phyloP scores from a whole-genome alignment of 2,797 vertebrate species.

The Rhinella marina region DNA sequence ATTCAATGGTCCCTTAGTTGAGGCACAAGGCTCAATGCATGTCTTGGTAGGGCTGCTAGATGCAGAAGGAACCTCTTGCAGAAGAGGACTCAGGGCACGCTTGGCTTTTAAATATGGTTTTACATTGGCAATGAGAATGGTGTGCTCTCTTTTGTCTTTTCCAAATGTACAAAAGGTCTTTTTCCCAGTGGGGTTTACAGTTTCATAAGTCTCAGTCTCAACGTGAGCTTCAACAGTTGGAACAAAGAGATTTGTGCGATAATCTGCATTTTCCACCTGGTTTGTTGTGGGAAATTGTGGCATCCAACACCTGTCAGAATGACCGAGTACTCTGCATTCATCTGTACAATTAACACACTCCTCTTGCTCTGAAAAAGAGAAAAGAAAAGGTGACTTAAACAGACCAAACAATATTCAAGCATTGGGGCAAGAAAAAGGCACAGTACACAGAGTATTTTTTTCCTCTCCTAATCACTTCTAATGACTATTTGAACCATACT shows the following conservation, averaged over 20 bases:
- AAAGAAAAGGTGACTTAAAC: conserved; percentile 38
- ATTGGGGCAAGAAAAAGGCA: too few species aligned
- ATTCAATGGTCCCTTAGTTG: conserved; percentile 90
- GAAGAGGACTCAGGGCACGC: conserved; percentile 96
- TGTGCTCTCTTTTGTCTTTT: conserved; percentile 98
- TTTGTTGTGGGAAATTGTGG: conserved; percentile 94
- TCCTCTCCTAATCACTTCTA: not conserved
- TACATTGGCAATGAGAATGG: conserved; percentile 98
- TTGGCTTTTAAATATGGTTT: conserved; percentile 99
- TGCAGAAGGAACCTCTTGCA: conserved; percentile 96
- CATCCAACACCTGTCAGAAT: conserved; percentile 99
- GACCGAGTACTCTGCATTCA: conserved; percentile 98
- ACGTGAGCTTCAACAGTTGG: conserved; percentile 93
- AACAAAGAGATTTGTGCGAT: conserved; percentile 98
- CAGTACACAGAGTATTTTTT: not conserved
- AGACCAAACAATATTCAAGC: not conserved
- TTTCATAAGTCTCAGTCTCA: conserved; percentile 95
- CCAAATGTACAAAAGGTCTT: conserved; percentile 99
- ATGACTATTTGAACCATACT: not conserved
- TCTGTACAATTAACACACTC: conserved; percentile 98
- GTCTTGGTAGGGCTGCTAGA: conserved; percentile 94
- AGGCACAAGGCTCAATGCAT: conserved; percentile 87
- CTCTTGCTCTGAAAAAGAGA: conserved; percentile 90
- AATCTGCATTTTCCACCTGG: conserved; percentile 97
- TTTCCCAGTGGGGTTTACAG: conserved; percentile 95